phyloP scores from a whole-genome alignment of 2,888 invertebrate genomes.

The Idaea biselata region DNA sequence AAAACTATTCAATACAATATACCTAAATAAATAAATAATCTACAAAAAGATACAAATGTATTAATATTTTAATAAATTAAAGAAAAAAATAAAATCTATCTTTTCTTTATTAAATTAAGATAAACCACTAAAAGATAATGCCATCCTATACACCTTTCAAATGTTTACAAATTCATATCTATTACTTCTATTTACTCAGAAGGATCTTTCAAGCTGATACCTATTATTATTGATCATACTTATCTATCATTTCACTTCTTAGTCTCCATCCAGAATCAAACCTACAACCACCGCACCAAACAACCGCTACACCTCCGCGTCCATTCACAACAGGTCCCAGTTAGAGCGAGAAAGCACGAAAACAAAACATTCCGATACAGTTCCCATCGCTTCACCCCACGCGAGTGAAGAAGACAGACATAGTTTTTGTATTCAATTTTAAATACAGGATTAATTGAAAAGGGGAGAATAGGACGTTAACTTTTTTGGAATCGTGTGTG shows the following conservation, averaged over 20 bases:
- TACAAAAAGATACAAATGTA: too few species aligned
- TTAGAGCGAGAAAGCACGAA: conserved; percentile 69
- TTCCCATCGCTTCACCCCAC: conserved; percentile 57
- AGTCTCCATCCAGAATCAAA: conserved; percentile 47
- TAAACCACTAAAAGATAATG: too few species aligned
- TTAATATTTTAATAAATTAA: too few species aligned
- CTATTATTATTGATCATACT: too few species aligned
- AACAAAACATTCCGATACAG: conserved; percentile 79
- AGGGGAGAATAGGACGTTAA: conserved; percentile 64
- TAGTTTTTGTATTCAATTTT: conserved; percentile 37
- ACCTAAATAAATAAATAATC: too few species aligned
- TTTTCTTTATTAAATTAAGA: too few species aligned
- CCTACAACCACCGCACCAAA: conserved; percentile 25
- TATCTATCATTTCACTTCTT: not conserved
- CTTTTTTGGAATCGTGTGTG: conserved; percentile 40
- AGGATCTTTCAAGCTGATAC: too few species aligned
- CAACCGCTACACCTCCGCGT: conserved; percentile 42
- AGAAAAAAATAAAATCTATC: too few species aligned
- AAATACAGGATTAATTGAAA: conserved; percentile 51
- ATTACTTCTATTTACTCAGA: too few species aligned
- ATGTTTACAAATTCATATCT: too few species aligned
- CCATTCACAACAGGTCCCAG: conserved; percentile 67
- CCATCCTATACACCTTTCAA: too few species aligned
- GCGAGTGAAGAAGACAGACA: conserved; percentile 45
- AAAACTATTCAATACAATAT: too few species aligned